Evolutionary conservation across 1,140 invertebrate genomes (phyloP).

Genomic region (Drosophila ohnishii): DNA sequence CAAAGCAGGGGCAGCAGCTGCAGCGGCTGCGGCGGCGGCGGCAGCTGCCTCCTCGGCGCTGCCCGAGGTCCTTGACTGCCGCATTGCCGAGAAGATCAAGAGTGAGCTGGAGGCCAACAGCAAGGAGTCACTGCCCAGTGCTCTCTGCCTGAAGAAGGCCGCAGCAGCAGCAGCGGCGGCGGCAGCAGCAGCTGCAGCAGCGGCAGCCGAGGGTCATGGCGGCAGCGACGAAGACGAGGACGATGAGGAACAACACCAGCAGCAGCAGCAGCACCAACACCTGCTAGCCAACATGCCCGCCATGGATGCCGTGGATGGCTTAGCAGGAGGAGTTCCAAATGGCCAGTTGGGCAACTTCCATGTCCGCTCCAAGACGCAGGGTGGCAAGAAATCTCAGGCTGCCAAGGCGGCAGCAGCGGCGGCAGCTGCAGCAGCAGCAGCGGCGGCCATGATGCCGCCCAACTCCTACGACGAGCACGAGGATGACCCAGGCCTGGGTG

Average conservation of each 20-base stretch:
- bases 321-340: constrained; percentile 6
- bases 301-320: constrained; percentile 48
- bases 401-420: constrained; percentile 53
- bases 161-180: constrained; percentile 61
- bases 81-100: constrained; percentile 83
- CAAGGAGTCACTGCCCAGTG: constrained; percentile 65
- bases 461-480: constrained; percentile 71
- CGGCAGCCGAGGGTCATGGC: constrained; percentile 33
- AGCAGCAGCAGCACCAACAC: constrained; percentile 21
- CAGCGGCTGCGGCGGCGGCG: constrained; percentile 50
- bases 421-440: constrained; percentile 45
- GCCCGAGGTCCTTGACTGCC: constrained; percentile 81
- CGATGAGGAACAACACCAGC: constrained; percentile 41
- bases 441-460: constrained; percentile 63
- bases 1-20: constrained; percentile 51
- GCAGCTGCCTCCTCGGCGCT: constrained; percentile 55
- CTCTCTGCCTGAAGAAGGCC: constrained; percentile 76
- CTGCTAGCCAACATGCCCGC: constrained; percentile 6
- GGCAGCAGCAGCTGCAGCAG: constrained; percentile 44
- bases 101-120: constrained; percentile 80
- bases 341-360: constrained; percentile 65
- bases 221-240: constrained; percentile 64
- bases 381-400: constrained; percentile 55
- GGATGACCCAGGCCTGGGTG: constrained; percentile 54
- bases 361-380: constrained; percentile 51